These are phyloP conservation scores for Carassius auratus DNA, from an alignment of 2,113 vertebrate genomes.

Conservation along the genomic window DNA sequence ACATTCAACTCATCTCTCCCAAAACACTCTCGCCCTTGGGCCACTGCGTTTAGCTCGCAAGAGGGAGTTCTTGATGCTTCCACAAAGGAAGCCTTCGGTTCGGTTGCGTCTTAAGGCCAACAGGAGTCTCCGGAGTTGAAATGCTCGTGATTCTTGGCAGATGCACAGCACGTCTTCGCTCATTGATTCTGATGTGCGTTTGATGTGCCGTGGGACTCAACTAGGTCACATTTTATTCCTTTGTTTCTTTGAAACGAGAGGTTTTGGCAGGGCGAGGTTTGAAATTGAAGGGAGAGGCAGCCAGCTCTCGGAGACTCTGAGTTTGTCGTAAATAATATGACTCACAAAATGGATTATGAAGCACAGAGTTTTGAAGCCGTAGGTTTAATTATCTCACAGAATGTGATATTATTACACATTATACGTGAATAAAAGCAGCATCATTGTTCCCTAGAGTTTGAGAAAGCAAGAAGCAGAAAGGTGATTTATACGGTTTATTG, in stretches of 20 bases:
- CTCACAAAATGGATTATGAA: conserved; percentile 27
- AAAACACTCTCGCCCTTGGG: conserved; percentile 1
- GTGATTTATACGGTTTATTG: conserved; percentile 6
- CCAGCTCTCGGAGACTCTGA: not conserved
- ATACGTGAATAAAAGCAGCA: conserved; percentile 9
- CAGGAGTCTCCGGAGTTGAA: conserved; percentile 15
- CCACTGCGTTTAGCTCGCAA: conserved; percentile 15
- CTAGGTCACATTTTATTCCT: conserved; percentile 55
- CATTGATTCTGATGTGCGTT: conserved; percentile 56
- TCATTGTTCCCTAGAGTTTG: not conserved
- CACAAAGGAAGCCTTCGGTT: conserved; percentile 26
- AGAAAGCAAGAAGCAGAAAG: not conserved
- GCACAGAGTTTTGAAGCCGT: not conserved
- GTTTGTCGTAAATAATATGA: conserved; percentile 25
- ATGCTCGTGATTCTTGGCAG: conserved; percentile 10
- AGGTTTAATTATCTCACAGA: conserved; percentile 23
- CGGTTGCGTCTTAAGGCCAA: conserved; percentile 15
- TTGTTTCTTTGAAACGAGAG: conserved; percentile 47
- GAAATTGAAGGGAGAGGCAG: conserved; percentile 31
- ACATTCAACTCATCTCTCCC: conserved; percentile 37
- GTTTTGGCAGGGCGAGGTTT: conserved; percentile 37
- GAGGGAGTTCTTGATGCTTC: conserved; percentile 31
- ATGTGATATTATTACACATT: conserved; percentile 17
- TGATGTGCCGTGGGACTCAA: conserved; percentile 53
- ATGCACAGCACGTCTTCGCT: conserved; percentile 50